Evolutionary conservation across 2,113 vertebrate genomes (phyloP), one percentile per base, ranked within the genome.

Genomic region (Strix uralensis): DNA sequence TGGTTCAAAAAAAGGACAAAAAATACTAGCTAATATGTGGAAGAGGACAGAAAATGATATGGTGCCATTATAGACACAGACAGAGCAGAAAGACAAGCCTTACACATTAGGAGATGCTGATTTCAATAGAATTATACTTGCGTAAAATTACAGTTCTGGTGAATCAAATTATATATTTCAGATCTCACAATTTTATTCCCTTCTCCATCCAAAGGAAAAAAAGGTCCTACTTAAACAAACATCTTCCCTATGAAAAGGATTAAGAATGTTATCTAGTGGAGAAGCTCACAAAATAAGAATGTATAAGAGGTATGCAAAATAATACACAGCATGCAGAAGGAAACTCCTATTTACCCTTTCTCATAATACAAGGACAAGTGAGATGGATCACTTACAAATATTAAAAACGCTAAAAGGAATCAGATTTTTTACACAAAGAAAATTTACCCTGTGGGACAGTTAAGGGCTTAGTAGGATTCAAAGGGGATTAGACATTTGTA

Each of bases 401-500:
- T 82, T 23, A 8, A 92, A 94, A 69, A 86, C 42, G 44, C 87
- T 92, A 27, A 85, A 88, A 86, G 71, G 51, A 88, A 93, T 62
- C 87, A 40, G 94, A 54, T 38, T 27, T 87, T 86, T 90, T 73
- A 80, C 85, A 96, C 74, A 94, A 92, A 92, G 94, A 82, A 90
- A 95, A 96, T 92, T 88, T 83, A 73, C 93, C 85, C 93, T 18
- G 87, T 58, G 96, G 93, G 92, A 80, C 85, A 94, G 94, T 96
- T 90, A 96, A 92, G 67, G 66, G 63, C 65, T 96, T 86, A 77
- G 93, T 42, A 66, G 92, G 92, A 93, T 90, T 96, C 92, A 90
- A 77, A 97, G 58, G 62, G 87, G 87, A 95, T 96, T 95, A 96
- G 92, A 95, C 94, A 70, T 96, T 97, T 96, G 78, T 92, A 11